Evolutionary conservation across 2,113 vertebrate genomes (phyloP).

Genomic region (Lanius collurio): DNA sequence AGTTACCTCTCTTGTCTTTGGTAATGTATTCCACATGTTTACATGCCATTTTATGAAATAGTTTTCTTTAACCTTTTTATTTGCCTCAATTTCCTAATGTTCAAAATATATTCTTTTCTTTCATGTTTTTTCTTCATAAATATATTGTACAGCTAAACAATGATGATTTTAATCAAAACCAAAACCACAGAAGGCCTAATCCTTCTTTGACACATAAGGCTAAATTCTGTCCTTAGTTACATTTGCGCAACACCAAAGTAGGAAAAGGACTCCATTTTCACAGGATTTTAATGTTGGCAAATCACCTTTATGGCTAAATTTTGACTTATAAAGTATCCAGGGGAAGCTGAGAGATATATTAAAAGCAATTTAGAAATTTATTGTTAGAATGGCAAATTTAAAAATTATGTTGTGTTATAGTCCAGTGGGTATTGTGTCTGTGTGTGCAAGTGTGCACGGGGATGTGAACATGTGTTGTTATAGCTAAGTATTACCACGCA

Average conservation of each 20-base stretch:
- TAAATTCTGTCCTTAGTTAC: slow-evolving; percentile 11
- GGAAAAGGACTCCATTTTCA: neutral
- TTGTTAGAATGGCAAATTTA: neutral
- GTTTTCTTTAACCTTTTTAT: slow-evolving; percentile 70
- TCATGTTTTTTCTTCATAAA: slow-evolving; percentile 64
- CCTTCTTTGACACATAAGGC: slow-evolving; percentile 24
- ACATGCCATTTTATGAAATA: slow-evolving; percentile 64
- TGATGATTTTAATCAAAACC: slow-evolving; percentile 60
- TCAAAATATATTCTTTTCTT: slow-evolving; percentile 63
- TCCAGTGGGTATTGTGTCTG: neutral
- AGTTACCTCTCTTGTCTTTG: slow-evolving; percentile 71
- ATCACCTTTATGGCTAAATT: neutral
- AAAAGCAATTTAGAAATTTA: neutral
- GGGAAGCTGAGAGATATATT: neutral
- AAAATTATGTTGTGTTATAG: neutral
- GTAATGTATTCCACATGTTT: slow-evolving; percentile 70
- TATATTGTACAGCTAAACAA: slow-evolving; percentile 70
- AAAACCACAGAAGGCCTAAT: slow-evolving; percentile 48
- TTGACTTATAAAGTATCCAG: neutral
- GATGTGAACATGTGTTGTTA: neutral
- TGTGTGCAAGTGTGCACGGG: neutral
- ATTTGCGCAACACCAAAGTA: neutral
- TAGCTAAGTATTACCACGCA: neutral
- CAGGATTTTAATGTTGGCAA: neutral
- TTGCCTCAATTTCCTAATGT: slow-evolving; percentile 69